Evolutionary conservation across 1,140 invertebrate genomes (phyloP).

Genomic region (Aphaenogaster ashmeadi): DNA sequence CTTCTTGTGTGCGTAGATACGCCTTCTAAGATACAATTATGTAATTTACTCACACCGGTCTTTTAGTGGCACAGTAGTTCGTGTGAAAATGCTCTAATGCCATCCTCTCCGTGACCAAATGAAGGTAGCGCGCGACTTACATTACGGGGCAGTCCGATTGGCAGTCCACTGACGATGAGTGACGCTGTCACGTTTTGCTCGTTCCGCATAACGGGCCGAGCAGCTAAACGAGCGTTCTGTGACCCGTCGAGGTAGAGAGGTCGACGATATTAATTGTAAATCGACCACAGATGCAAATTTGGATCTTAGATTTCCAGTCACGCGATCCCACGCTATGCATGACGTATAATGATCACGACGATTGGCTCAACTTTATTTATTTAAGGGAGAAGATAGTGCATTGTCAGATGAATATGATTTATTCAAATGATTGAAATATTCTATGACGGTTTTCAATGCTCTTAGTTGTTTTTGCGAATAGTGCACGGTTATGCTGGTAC

Average conservation of each 20-base stretch:
- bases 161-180: slow-evolving; percentile 64
- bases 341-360: neutral
- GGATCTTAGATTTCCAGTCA: neutral
- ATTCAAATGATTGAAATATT: neutral
- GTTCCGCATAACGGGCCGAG: slow-evolving; percentile 74
- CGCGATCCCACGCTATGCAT: slow-evolving; percentile 17
- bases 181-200: slow-evolving; percentile 59
- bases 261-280: slow-evolving; percentile 47
- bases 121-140: slow-evolving; percentile 41
- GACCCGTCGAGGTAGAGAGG: slow-evolving; percentile 42
- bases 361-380: neutral
- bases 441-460: neutral
- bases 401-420: neutral
- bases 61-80: slow-evolving; percentile 15
- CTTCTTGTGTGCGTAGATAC: neutral
- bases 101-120: slow-evolving; percentile 54
- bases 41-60: slow-evolving; percentile 18
- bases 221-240: slow-evolving; percentile 64
- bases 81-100: slow-evolving; percentile 67
- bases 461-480: neutral
- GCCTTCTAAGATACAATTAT: neutral
- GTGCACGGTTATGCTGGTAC: neutral
- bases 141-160: slow-evolving; percentile 57
- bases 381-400: neutral
- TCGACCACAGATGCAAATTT: slow-evolving; percentile 22